phyloP scores from a whole-genome alignment of 2,797 vertebrate genomes.

The Erethizon dorsatum region DNA sequence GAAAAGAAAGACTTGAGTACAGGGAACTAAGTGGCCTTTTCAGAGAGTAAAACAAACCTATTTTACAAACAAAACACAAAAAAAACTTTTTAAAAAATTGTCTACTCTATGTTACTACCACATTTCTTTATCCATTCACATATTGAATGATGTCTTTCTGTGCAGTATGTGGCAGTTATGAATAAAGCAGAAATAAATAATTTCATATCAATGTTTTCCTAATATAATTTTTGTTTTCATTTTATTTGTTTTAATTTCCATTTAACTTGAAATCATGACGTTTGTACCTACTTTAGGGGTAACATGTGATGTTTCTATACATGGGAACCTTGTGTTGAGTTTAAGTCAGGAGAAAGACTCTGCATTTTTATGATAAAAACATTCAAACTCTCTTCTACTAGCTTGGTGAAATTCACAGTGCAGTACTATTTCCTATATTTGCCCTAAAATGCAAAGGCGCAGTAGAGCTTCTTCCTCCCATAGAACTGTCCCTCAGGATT shows the following conservation, averaged over 20 bases:
- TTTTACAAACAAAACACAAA: too few relatives aligned
- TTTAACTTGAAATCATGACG: too few relatives aligned
- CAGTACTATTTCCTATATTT: not conserved
- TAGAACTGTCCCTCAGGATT: not conserved
- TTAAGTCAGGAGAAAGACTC: not conserved
- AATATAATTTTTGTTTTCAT: not conserved
- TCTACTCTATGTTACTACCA: not conserved
- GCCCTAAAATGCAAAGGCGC: not conserved
- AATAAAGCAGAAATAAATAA: not conserved
- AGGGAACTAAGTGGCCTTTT: too few relatives aligned
- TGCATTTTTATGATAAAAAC: not conserved
- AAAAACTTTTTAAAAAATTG: too few relatives aligned
- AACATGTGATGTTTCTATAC: not conserved
- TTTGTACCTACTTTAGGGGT: not conserved
- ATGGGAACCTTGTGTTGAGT: not conserved
- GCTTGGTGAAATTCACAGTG: not conserved
- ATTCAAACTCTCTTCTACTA: not conserved
- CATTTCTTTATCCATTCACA: not conserved
- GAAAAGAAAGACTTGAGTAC: too few relatives aligned
- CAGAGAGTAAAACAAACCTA: too few relatives aligned
- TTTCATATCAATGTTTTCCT: not conserved
- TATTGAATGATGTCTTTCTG: not conserved
- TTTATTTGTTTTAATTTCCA: too few relatives aligned
- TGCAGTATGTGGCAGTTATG: not conserved
- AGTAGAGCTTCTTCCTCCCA: not conserved